A percentile compares a stretch with the other conserved stretches of the same genome.
These are phyloP conservation scores for Platysternon megacephalum DNA, from an alignment of 2,113 vertebrate species.

Conservation along the genomic window DNA sequence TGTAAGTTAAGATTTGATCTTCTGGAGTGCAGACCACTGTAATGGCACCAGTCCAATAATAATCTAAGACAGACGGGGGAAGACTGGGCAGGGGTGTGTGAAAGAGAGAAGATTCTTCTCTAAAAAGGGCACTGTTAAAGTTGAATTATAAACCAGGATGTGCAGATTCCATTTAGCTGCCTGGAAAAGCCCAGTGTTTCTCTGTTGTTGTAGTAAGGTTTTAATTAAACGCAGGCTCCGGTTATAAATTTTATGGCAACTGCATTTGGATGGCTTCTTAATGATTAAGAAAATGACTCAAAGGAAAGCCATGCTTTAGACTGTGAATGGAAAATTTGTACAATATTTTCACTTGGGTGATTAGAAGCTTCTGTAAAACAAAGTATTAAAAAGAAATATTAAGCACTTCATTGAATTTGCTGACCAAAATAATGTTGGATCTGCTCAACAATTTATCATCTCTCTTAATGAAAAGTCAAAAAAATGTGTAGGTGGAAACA, in stretches of 20 bases:
- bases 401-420: not conserved
- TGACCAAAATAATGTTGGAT: conserved; percentile 31
- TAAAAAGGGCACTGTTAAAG: conserved; percentile 48
- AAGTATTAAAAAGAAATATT: not conserved
- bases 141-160: conserved; percentile 47
- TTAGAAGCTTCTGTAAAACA: conserved; percentile 7
- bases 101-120: conserved; percentile 16
- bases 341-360: not conserved
- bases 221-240: conserved; percentile 55
- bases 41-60: conserved; percentile 55
- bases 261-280: conserved; percentile 2
- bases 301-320: not conserved
- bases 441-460: conserved; percentile 26
- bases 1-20: conserved; percentile 34
- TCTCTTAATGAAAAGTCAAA: conserved; percentile 27
- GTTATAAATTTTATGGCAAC: conserved; percentile 8
- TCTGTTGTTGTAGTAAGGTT: conserved; percentile 49
- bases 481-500: conserved; percentile 42
- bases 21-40: not conserved
- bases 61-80: conserved; percentile 63
- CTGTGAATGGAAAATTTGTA: not conserved
- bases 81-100: not conserved
- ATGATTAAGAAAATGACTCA: not conserved
- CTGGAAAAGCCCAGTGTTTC: conserved; percentile 43
- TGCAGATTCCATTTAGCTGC: conserved; percentile 40